phyloP scores from a whole-genome alignment of 1,140 invertebrate genomes.

The Euglossa dilemma region DNA sequence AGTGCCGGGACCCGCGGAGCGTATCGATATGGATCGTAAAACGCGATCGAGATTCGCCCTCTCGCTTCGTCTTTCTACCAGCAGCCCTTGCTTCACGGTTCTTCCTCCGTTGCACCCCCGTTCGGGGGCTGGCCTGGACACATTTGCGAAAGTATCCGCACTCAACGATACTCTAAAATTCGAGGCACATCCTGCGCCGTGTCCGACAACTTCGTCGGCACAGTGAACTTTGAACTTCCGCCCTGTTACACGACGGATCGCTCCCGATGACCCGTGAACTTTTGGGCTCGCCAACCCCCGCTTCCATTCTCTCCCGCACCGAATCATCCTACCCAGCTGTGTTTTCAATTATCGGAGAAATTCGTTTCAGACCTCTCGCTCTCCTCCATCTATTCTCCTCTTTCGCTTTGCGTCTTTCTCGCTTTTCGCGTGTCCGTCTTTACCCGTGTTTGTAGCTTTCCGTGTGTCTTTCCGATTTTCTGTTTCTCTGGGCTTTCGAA shows the following conservation, averaged over 20 bases:
- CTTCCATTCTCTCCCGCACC: neutral
- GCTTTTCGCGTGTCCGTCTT: no score
- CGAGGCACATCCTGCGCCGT: slow-evolving; percentile 34
- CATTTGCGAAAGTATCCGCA: slow-evolving; percentile 35
- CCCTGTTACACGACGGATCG: slow-evolving; percentile 57
- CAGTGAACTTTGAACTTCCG: slow-evolving; percentile 65
- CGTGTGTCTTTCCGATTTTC: no score
- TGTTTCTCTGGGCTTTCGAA: no score
- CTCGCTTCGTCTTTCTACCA: no score
- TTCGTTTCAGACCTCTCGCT: slow-evolving; percentile 42
- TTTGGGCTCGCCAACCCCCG: slow-evolving; percentile 43
- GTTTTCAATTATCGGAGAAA: slow-evolving; percentile 67
- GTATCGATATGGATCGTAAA: slow-evolving; percentile 36
- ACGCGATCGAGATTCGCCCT: slow-evolving; percentile 19
- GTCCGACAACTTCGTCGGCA: slow-evolving; percentile 45
- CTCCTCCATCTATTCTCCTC: neutral
- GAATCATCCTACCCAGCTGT: slow-evolving; percentile 55
- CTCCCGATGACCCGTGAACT: slow-evolving; percentile 64
- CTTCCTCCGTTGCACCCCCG: neutral
- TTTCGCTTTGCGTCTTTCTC: no score
- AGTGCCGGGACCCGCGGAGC: no score
- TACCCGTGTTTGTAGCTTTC: no score
- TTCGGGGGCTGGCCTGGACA: neutral
- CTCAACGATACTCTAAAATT: slow-evolving; percentile 47
- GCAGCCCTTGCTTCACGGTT: no score